These are phyloP conservation scores for Falco punctatus DNA, from an alignment of 2,113 vertebrate genomes.

Conservation along the genomic window DNA sequence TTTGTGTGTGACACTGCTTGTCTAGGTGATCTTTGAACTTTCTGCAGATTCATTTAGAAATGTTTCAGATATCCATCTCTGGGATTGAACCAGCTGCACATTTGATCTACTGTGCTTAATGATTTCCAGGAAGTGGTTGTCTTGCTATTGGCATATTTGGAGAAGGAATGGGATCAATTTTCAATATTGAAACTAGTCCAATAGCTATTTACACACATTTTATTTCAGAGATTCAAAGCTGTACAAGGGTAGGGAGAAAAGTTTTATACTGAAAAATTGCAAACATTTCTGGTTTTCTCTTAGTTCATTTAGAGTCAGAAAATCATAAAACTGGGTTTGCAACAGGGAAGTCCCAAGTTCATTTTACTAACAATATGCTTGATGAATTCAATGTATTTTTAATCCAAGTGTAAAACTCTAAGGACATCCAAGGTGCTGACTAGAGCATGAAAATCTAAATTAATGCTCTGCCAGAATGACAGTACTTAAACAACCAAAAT, in stretches of 20 bases:
- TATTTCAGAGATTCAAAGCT: slow-evolving; percentile 20
- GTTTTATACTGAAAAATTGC: not conserved
- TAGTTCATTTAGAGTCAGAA: slow-evolving; percentile 55
- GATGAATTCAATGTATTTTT: slow-evolving; percentile 68
- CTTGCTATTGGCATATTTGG: slow-evolving; percentile 47
- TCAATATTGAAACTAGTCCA: slow-evolving; percentile 21
- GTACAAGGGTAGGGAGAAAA: not conserved
- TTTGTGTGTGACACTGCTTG: not conserved
- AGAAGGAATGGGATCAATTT: slow-evolving; percentile 49
- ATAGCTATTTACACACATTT: slow-evolving; percentile 4
- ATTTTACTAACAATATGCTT: slow-evolving; percentile 65
- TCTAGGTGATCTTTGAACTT: slow-evolving; percentile 19
- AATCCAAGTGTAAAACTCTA: slow-evolving; percentile 64
- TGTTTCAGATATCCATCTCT: not conserved
- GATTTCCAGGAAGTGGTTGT: slow-evolving; percentile 39
- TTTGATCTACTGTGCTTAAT: slow-evolving; percentile 20
- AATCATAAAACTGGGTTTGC: slow-evolving; percentile 47
- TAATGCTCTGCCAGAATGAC: slow-evolving; percentile 61
- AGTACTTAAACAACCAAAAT: slow-evolving; percentile 70
- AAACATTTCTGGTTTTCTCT: slow-evolving; percentile 42
- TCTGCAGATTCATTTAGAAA: not conserved
- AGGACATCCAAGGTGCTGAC: slow-evolving; percentile 61
- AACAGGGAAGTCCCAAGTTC: slow-evolving; percentile 52
- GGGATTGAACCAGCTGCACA: not conserved
- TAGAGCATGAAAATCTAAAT: slow-evolving; percentile 68